Evolutionary conservation across 2,113 vertebrate species (phyloP).

Genomic region (Ploceus nigricollis): DNA sequence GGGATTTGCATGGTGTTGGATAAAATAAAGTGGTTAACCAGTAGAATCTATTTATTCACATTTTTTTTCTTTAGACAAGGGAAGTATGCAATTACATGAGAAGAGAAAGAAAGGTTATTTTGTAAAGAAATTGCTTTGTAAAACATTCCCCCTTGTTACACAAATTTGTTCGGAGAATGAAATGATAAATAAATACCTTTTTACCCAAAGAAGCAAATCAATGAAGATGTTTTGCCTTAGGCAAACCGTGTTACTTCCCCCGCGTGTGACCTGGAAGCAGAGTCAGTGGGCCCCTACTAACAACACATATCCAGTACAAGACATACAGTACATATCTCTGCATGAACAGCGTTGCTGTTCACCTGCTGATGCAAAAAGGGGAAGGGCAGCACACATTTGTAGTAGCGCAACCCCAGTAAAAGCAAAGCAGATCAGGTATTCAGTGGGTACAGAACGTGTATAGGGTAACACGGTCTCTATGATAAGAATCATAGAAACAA

Average conservation of each 20-base stretch:
- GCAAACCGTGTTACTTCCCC: neutral
- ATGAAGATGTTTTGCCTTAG: neutral
- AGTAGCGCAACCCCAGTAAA: neutral
- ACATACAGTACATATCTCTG: accelerated
- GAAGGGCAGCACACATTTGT: neutral
- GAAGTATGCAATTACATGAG: neutral
- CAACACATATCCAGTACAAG: neutral
- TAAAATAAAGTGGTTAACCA: neutral
- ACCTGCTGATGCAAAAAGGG: neutral
- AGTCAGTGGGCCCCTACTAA: neutral
- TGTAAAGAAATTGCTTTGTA: neutral
- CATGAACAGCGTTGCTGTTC: neutral
- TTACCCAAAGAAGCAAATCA: neutral
- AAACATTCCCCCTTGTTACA: neutral
- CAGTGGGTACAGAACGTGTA: neutral
- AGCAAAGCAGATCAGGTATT: neutral
- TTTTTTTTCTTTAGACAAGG: neutral
- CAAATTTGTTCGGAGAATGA: neutral
- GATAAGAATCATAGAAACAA: neutral
- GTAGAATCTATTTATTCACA: neutral
- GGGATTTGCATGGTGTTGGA: accelerated
- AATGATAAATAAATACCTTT: neutral
- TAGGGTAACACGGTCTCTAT: neutral
- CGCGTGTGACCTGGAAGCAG: neutral
- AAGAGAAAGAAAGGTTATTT: neutral